Percentiles rank a stretch among this genome's conserved stretches.
phyloP scores from a whole-genome alignment of 2,113 vertebrate species.

The Gallinago media region DNA sequence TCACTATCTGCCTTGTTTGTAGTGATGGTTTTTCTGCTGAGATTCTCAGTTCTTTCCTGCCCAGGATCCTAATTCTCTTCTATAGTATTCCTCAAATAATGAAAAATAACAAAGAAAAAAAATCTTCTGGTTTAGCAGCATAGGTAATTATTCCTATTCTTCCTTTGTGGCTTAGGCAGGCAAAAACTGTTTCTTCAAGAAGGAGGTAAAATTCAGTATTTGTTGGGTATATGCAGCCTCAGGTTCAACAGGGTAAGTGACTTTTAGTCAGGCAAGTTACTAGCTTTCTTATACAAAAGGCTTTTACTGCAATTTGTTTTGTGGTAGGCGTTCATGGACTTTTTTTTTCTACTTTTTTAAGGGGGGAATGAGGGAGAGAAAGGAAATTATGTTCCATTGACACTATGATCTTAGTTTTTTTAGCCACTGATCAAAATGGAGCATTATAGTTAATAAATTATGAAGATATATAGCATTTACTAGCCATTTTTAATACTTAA shows the following conservation, averaged over 20 bases:
- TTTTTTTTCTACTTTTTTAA: neutral
- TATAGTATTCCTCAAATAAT: neutral
- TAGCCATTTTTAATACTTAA: neutral
- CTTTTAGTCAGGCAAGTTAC: neutral
- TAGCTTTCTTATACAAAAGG: neutral
- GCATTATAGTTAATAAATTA: neutral
- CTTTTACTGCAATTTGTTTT: neutral
- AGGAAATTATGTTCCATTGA: neutral
- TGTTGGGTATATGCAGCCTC: neutral
- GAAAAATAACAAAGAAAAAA: neutral
- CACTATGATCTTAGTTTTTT: neutral
- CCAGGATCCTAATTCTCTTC: neutral
- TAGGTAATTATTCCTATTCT: neutral
- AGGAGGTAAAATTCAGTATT: neutral
- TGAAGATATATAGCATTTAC: neutral
- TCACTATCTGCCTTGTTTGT: neutral
- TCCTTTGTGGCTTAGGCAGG: neutral
- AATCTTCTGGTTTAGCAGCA: neutral
- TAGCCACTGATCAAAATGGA: neutral
- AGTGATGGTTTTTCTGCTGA: neutral
- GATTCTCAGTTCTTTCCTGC: neutral
- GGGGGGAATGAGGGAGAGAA: neutral
- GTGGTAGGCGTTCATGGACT: neutral
- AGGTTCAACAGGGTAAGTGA: neutral
- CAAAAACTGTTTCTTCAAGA: neutral